Conservation (phyloP, 2,797 vertebrate genomes). For the Todus mexicanus region DNA sequence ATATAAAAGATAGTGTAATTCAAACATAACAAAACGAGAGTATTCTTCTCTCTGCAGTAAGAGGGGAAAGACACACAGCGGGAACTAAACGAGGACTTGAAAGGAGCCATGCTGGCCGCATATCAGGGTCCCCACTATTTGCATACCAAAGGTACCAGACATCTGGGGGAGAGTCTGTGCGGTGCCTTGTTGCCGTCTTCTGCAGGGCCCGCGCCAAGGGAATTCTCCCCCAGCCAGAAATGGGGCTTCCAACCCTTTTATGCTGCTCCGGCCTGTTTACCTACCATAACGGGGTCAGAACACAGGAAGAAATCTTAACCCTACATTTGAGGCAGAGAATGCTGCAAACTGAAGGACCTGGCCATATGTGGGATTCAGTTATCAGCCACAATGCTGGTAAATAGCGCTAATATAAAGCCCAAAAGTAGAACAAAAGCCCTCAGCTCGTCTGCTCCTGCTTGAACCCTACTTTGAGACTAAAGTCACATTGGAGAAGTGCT, state of each 20-base stretch:
- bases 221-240: conserved; percentile 23
- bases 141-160: conserved; percentile 63
- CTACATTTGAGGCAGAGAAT: background rate
- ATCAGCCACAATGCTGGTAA: background rate
- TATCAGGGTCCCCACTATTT: conserved; percentile 36
- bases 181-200: background rate
- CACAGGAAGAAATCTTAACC: conserved; percentile 56
- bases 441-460: background rate
- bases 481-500: background rate
- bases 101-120: conserved; percentile 29
- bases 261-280: conserved; percentile 40
- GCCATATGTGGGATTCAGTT: background rate
- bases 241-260: conserved; percentile 22
- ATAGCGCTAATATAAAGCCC: rapidly evolving
- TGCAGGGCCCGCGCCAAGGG: background rate
- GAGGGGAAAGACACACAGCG: conserved; percentile 53
- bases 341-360: background rate
- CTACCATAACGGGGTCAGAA: conserved; percentile 29
- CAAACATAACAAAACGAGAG: conserved; percentile 53
- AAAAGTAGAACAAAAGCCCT: background rate
- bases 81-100: conserved; percentile 46
- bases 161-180: conserved; percentile 35
- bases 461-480: background rate
- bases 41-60: conserved; percentile 3
- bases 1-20: conserved; percentile 38